Base-by-base conservation (phyloP, 1,140 invertebrate species). In the Asobara japonica region DNA sequence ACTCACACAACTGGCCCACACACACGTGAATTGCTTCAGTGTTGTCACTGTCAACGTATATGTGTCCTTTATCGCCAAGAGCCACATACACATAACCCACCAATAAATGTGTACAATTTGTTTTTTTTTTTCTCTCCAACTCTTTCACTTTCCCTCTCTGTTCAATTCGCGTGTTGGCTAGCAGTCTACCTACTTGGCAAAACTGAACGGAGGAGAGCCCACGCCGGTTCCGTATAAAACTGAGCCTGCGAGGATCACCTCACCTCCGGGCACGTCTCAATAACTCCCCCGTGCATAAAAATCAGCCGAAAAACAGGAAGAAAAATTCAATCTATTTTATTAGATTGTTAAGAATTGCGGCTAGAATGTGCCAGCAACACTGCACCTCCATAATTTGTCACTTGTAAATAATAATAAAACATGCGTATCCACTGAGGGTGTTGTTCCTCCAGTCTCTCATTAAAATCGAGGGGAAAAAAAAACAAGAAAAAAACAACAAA, bases 381-480 rank as follows among this genome's bases (percentile, higher is more conserved):
- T 56, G 25, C 0, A 8, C 25, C 51, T 10, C 13, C 51, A 56
- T 56, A 10, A 56, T 56, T 25, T 56, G 11, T 56, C 25, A 27
- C 0, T n/a, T 7, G 22, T 25, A 56, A 25, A 25, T 11, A 36
- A 36, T 6, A 36, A 36, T 6, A 33, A 60, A 18, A 56, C 48
- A 30, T 60, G 60, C 51, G 45, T 62, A 65, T 64, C 66, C 41
- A 31, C 72, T 16, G 60, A 20, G 33, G 33, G 60, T 45, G 56
- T 61, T 51, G 45, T 22, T 56, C 18, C 22, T 56, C 51, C 25
- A 10, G 10, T 56, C 51, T 56, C 51, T 56, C 51, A 56, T 56
- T 56, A 56, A 56, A 56, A 25, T 25, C 22, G 75, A 75, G 79
- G 76, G 29, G 36, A 65, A 36, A 65, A 65, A 33, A 33, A 33